Evolutionary conservation across 2,888 invertebrate genomes (phyloP), one percentile per base, ranked within the genome.

Genomic region (Galerucella calmariensis): DNA sequence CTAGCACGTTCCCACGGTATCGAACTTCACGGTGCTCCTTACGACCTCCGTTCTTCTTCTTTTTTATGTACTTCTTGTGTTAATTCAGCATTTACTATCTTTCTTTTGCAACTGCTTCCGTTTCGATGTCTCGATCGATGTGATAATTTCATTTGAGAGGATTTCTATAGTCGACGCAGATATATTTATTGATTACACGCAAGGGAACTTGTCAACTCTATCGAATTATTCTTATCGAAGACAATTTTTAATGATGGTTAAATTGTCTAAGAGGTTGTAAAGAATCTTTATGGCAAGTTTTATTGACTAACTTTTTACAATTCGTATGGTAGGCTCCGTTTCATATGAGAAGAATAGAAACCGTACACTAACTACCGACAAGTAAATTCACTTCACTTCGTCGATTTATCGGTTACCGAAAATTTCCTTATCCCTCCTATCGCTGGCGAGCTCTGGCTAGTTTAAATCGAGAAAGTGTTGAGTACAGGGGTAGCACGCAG

Each of bases 1-100:
- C 76, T 79, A 79, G 78, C 77, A 74, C 76, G 74, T 80, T 80
- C 80, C 79, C 80, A 80, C 80, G 80, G 74, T 77, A 72, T 67
- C 72, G 63, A 66, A 74, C 58, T 48, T 61, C 75, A 70, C 63
- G 67, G 51, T 62, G 63, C 69, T 72, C 27, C 68, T 66, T 59
- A 63, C 58, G 9, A 58, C 41, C 41, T 2, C n/a, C 44, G 24
- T n/a, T n/a, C n/a, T 48, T 69, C 69, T 61, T 61, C 24, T 58
- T 62, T 62, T 62, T 62, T 62, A 41, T n/a, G 41, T 14, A 35
- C 41, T 62, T 41, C n/a, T 62, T 62, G 41, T n/a, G 65, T 20
- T 44, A 65, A 62, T 41, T 62, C 24, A 61, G 61, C 35, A 61
- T 61, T 61, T 61, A 61, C 6, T 53, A 16, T 53, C n/a, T 16